These are phyloP conservation scores for Drosophila aff. DNA, from an alignment of 1,140 invertebrate species.

Conservation along the genomic window DNA sequence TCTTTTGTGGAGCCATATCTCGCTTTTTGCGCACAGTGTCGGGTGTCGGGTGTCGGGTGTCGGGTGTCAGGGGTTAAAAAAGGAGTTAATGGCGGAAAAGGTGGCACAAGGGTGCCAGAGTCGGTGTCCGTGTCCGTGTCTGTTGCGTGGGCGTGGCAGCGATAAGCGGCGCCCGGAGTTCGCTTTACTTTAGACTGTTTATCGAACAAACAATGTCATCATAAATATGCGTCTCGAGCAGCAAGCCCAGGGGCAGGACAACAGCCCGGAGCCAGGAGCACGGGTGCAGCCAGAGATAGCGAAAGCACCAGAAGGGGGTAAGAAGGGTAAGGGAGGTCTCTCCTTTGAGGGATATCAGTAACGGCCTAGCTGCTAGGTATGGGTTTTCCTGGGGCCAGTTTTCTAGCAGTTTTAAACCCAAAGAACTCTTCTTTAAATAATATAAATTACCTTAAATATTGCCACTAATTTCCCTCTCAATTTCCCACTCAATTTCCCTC, in stretches of 20 bases:
- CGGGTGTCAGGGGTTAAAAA: slow-evolving; percentile 6
- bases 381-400: neutral
- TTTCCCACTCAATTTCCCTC: slow-evolving; percentile 14
- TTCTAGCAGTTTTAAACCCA: no score
- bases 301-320: neutral
- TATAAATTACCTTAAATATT: neutral
- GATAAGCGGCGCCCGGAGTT: slow-evolving; percentile 14
- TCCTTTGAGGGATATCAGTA: neutral
- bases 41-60: neutral
- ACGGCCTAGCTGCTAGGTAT: neutral
- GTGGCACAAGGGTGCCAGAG: neutral
- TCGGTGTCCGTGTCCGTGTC: slow-evolving; percentile 47
- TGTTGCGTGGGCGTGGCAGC: slow-evolving; percentile 44
- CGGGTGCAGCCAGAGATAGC: slow-evolving; percentile 28
- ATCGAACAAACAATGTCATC: slow-evolving; percentile 84
- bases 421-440: neutral
- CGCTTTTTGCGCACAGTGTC: slow-evolving; percentile 1
- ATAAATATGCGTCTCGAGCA: slow-evolving; percentile 72
- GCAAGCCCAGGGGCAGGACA: neutral
- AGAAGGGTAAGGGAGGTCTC: no score
- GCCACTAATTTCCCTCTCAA: slow-evolving; percentile 41
- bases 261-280: neutral
- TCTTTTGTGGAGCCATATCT: slow-evolving; percentile 54
- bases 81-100: neutral
- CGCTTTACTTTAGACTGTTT: slow-evolving; percentile 76